phyloP scores from a whole-genome alignment of 1,140 invertebrate genomes.

The Spodoptera litura region DNA sequence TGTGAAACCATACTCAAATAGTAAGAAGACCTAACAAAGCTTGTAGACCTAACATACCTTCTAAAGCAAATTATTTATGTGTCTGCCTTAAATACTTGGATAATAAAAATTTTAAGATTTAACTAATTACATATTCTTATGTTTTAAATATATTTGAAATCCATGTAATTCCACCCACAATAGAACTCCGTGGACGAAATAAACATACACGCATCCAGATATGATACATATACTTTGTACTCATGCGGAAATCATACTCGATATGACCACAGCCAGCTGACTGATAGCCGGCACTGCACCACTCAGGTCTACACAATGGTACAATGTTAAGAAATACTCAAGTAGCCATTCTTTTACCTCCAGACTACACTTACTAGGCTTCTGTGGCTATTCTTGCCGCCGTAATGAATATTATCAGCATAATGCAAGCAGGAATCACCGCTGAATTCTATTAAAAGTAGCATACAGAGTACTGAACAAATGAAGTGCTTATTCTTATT shows the following conservation, averaged over 20 bases:
- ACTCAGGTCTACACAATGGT: conserved; percentile 14
- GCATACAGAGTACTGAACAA: conserved; percentile 1
- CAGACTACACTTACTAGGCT: background rate
- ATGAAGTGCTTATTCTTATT: background rate
- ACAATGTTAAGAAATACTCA: background rate
- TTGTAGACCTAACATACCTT: too few relatives aligned
- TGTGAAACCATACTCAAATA: too few relatives aligned
- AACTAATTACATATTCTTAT: background rate
- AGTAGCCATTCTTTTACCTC: background rate
- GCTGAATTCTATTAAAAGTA: background rate
- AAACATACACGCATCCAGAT: conserved; percentile 6
- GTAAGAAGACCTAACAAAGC: too few relatives aligned
- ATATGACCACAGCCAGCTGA: background rate
- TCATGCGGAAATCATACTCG: background rate
- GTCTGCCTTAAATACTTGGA: too few relatives aligned
- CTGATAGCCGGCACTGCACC: background rate
- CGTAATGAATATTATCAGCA: background rate
- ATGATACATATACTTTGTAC: background rate
- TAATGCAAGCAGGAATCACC: background rate
- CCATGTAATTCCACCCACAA: conserved; percentile 3
- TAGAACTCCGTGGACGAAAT: background rate
- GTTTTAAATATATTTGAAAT: conserved; percentile 17
- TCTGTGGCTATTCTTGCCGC: conserved; percentile 9
- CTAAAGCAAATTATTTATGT: too few relatives aligned
- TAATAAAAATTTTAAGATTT: too few relatives aligned